Conservation (phyloP, 2,113 vertebrate species). For the Galemys pyrenaicus region DNA sequence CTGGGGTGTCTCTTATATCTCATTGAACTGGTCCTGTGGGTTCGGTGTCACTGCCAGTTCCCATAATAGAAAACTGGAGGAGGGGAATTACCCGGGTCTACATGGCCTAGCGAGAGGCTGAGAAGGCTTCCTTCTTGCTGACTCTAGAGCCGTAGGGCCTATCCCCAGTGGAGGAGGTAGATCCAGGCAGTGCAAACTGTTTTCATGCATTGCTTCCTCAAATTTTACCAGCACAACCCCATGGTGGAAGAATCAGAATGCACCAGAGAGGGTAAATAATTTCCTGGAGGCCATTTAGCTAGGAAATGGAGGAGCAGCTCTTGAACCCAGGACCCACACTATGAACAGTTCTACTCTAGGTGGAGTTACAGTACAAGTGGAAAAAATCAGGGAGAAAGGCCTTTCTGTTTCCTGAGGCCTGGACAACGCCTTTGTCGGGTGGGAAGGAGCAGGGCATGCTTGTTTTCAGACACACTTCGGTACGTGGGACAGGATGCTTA, state of each 20-base stretch:
- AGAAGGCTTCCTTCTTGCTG: neutral
- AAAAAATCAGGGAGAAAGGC: neutral
- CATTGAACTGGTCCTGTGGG: neutral
- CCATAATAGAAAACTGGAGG: neutral
- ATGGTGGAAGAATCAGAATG: neutral
- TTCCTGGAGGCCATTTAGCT: neutral
- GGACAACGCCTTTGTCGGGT: too few relatives aligned
- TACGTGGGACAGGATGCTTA: neutral
- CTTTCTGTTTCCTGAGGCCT: too few relatives aligned
- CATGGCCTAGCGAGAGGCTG: neutral
- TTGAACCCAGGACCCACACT: neutral
- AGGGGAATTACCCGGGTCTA: neutral
- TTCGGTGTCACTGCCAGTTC: neutral
- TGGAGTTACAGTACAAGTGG: neutral
- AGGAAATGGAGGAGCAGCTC: neutral
- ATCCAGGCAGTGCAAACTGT: neutral
- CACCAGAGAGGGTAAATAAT: neutral
- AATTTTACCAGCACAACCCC: neutral
- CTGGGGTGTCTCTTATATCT: neutral
- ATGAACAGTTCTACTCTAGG: neutral
- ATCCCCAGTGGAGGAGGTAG: neutral
- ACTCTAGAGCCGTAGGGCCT: neutral
- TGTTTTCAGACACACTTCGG: neutral
- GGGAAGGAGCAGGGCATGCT: neutral
- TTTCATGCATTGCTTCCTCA: fast-evolving